Evolutionary conservation across 2,888 invertebrate genomes (phyloP), one percentile per base, ranked within the genome.

Genomic region (Hemaris fuciformis): DNA sequence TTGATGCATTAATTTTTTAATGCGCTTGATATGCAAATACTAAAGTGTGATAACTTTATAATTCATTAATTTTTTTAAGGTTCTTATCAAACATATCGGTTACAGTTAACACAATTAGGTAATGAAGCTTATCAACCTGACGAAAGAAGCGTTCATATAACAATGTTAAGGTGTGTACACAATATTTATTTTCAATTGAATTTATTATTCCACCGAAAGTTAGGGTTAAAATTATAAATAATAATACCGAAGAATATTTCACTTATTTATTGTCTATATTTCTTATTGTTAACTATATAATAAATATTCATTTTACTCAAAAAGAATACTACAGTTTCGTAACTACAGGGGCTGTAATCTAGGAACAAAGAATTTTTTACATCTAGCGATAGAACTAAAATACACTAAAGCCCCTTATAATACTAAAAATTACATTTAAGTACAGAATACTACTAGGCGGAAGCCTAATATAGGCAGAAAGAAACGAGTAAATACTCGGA

Each of bases 371-470:
- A 66, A 25, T 43, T 46, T 61, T 62, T 64, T 62, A 18, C 20
- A 25, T 15, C 13, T 8, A 45, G 20, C 22, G 10, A 6, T 48
- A 15, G 15, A 15, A n/a, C 48, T 48, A n/a, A 8, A 23, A 20
- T 58, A 60, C 46, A n/a, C 48, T 48, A n/a, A 8, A 23, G 27
- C 59, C 62, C 46, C 41, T 27, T 56, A 66, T 69, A 86, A 86
- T 86, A 85, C 83, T 80, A 75, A 61, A 73, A 64, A 76, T 69
- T 73, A 75, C 64, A 62, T 70, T 83, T 85, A 88, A 85, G 81
- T 88, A 88, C 86, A 85, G 77, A 82, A 80, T 76, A 81, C 80
- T 84, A 77, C 67, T 79, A 88, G 85, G 88, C 87, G 81, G 86
- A 7, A 71, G 74, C 87, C 87, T 87, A 85, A 83, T 84, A 69